A percentile compares a stretch with the other conserved stretches of the same genome.
Evolutionary conservation across 2,888 invertebrate genomes (phyloP).

Genomic region (Heliconius charithonia): DNA sequence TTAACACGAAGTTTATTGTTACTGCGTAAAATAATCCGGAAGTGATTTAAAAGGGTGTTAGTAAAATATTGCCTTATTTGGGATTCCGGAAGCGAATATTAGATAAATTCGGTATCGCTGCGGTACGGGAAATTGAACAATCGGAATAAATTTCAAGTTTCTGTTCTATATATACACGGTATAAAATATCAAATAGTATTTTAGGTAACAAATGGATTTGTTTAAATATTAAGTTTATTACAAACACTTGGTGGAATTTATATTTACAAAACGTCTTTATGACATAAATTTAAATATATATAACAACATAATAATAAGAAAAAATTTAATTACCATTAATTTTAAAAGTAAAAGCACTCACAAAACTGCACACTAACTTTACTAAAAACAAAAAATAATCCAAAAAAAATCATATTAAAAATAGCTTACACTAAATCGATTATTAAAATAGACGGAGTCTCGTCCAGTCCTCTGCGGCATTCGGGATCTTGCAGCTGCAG

Average conservation of each 20-base stretch:
- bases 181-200: background rate
- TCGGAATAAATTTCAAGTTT: conserved; percentile 8
- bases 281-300: too few relatives aligned
- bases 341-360: background rate
- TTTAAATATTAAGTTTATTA: background rate
- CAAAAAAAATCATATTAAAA: background rate
- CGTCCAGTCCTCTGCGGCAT: conserved; percentile 76
- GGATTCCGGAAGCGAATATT: conserved; percentile 28
- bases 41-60: conserved; percentile 23
- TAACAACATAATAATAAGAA: too few relatives aligned
- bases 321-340: background rate
- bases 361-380: background rate
- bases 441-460: conserved; percentile 19
- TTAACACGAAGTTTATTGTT: conserved; percentile 20
- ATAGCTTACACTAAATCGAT: background rate
- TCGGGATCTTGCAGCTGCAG: conserved; percentile 78
- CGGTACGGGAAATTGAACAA: conserved; percentile 19
- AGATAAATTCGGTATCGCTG: conserved; percentile 22
- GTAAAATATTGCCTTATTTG: conserved; percentile 26
- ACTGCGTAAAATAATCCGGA: conserved; percentile 3
- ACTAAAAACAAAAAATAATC: background rate
- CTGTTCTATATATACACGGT: background rate
- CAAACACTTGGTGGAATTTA: too few relatives aligned
- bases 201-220: too few relatives aligned
- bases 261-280: too few relatives aligned